A percentile compares a stretch with the other conserved stretches of the same genome.
phyloP scores from a whole-genome alignment of 1,140 invertebrate species.

The Archegozetes longisetosus region DNA sequence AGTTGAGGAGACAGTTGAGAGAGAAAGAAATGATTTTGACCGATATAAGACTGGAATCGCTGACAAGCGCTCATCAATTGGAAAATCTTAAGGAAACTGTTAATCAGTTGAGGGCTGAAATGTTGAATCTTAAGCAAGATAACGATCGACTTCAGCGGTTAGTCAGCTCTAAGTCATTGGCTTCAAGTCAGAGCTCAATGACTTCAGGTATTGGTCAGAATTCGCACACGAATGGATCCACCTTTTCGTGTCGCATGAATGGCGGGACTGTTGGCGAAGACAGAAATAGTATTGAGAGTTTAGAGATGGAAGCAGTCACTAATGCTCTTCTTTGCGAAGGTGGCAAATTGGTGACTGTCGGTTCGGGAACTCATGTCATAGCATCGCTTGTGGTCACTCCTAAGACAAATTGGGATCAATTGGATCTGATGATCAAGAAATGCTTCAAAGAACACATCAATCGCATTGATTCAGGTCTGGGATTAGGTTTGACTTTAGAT shows the following conservation, averaged over 20 bases:
- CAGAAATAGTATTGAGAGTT: slow-evolving; percentile 7
- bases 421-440: slow-evolving; percentile 74
- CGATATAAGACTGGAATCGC: slow-evolving; percentile 83
- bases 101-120: slow-evolving; percentile 73
- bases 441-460: slow-evolving; percentile 86
- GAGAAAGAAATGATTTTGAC: slow-evolving; percentile 92
- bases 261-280: not conserved
- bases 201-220: not conserved
- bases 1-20: slow-evolving; percentile 74
- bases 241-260: not conserved
- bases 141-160: slow-evolving; percentile 81
- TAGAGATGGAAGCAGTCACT: slow-evolving; percentile 9
- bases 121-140: slow-evolving; percentile 76
- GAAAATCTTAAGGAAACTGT: slow-evolving; percentile 91
- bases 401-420: slow-evolving; percentile 83
- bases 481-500: slow-evolving; percentile 72
- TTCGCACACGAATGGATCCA: not conserved
- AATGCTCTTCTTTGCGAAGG: not conserved
- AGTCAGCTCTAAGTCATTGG: slow-evolving; percentile 59
- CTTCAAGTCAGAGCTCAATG: slow-evolving; percentile 47
- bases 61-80: slow-evolving; percentile 88
- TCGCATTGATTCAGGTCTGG: slow-evolving; percentile 75
- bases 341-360: slow-evolving; percentile 8
- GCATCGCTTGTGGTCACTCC: slow-evolving; percentile 73
- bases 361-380: slow-evolving; percentile 41